Evolutionary conservation across 2,797 vertebrate species (phyloP), one percentile per base, ranked within the genome.

Genomic region (Emydoidea blandingii): DNA sequence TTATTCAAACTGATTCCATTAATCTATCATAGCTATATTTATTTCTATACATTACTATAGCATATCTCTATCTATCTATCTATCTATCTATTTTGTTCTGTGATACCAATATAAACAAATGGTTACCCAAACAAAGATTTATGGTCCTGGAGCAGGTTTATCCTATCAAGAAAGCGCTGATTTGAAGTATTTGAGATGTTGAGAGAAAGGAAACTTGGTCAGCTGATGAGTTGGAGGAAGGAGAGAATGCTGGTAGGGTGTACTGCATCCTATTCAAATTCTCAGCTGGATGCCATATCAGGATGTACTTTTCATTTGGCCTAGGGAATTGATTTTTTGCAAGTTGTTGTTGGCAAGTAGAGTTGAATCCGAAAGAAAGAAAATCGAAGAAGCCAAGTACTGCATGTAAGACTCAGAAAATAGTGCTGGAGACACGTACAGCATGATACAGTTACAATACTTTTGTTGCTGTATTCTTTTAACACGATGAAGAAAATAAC

Each of bases 301-400:
- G 88, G 90, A 96, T 95, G 91, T 96, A 86, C 89, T 97, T 96
- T 91, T 96, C 52, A 56, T 92, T 96, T 88, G 90, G 86, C 93
- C n/a, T 37, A 29, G 49, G 92, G 41, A 94, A 83, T 85, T 76
- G 76, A 78, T 85, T 76, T 83, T 86, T 88, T 91, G 92, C 74
- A 93, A 97, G 94, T 90, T 86, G 92, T 96, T 97, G 86, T 97
- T 97, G 97, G 96, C 96, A 91, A 86, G 44, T 94, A 81, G 93
- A 96, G 53, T 79, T 95, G 92, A 97, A 91, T 91, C 68, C 0
- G 0, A 95, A 90, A 95, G 85, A 97, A 97, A 93, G 37, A 94
- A 97, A 95, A 94, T 92, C 44, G 87, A 97, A 92, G 76, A 89
- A 92, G 94, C 91, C 96, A 98, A 98, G 93, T 97, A 94, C 91